A percentile compares a stretch with the other conserved stretches of the same genome.
Conservation (phyloP, 30 jellyfish, hydroid and myxozoan genomes). For the Calvadosia cruxmelitensis region DNA sequence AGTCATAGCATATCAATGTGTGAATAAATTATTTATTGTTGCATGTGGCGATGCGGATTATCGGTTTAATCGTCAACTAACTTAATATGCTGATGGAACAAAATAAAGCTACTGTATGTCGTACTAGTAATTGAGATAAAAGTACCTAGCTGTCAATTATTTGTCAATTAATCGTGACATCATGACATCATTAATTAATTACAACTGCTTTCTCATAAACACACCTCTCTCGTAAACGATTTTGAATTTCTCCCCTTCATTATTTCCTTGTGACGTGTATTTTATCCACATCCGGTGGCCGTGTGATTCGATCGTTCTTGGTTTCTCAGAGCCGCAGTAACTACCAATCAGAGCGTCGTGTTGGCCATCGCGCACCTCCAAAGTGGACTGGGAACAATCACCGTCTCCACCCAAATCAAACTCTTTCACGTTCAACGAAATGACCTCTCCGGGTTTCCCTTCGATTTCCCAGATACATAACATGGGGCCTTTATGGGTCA, state of each 20-base stretch:
- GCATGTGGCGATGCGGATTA: no score
- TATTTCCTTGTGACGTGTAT: constrained; percentile 45
- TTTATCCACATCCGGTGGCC: constrained; percentile 52
- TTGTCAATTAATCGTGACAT: no score
- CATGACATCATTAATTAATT: no score
- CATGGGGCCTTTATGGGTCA: constrained; percentile 78
- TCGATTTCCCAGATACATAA: constrained; percentile 84
- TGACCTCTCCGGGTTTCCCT: constrained; percentile 68
- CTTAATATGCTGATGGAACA: no score
- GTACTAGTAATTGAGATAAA: no score
- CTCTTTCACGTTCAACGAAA: constrained; percentile 59
- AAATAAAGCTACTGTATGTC: no score
- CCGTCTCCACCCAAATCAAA: constrained; percentile 33
- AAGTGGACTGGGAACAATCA: constrained; percentile 47
- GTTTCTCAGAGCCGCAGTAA: constrained; percentile 58
- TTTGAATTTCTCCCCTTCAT: constrained; percentile 64
- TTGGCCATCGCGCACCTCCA: constrained; percentile 58
- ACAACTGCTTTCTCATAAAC: constrained; percentile 1
- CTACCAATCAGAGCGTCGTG: constrained; percentile 54
- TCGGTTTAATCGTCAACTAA: no score
- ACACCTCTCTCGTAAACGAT: constrained; percentile 62
- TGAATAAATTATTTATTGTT: no score
- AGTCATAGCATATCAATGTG: no score
- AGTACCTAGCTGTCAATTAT: no score
- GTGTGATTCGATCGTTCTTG: constrained; percentile 61